Evolutionary conservation across 2,888 invertebrate species (phyloP).

Genomic region (Eilema depressum): DNA sequence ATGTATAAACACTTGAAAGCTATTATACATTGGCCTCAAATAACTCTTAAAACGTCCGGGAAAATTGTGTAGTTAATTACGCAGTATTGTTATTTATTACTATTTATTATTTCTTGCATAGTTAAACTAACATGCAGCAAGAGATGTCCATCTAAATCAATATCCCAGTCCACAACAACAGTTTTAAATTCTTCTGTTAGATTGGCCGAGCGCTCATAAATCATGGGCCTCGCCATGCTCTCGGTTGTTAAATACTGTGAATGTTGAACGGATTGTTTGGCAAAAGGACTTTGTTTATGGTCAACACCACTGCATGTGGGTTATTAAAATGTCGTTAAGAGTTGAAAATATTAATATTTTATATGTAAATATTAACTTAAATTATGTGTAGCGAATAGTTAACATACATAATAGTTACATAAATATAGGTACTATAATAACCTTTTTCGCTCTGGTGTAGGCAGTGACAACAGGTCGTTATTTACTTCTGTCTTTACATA

Average conservation of each 20-base stretch:
- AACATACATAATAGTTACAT: background rate
- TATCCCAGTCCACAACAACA: constrained; percentile 32
- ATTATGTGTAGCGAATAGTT: background rate
- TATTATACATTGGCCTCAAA: background rate
- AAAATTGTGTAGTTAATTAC: background rate
- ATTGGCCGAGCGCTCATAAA: constrained; percentile 55
- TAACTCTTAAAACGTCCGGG: background rate
- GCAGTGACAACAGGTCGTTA: background rate
- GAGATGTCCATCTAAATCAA: constrained; percentile 40
- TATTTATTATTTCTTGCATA: constrained; percentile 10
- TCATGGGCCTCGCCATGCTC: constrained; percentile 51
- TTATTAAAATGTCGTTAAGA: background rate
- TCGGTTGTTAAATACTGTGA: constrained; percentile 49
- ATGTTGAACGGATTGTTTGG: constrained; percentile 50
- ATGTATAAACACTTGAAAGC: background rate
- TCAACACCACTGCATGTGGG: constrained; percentile 37
- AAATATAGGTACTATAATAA: too few relatives aligned
- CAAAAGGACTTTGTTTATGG: constrained; percentile 50
- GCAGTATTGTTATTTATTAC: background rate
- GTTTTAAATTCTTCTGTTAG: constrained; percentile 47
- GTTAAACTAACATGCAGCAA: constrained; percentile 23
- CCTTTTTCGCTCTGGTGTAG: too few relatives aligned
- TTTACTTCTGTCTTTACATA: background rate
- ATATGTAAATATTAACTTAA: background rate
- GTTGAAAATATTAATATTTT: constrained; percentile 2